Evolutionary conservation across 2,888 invertebrate genomes (phyloP).

Genomic region (Microplitis manilae): DNA sequence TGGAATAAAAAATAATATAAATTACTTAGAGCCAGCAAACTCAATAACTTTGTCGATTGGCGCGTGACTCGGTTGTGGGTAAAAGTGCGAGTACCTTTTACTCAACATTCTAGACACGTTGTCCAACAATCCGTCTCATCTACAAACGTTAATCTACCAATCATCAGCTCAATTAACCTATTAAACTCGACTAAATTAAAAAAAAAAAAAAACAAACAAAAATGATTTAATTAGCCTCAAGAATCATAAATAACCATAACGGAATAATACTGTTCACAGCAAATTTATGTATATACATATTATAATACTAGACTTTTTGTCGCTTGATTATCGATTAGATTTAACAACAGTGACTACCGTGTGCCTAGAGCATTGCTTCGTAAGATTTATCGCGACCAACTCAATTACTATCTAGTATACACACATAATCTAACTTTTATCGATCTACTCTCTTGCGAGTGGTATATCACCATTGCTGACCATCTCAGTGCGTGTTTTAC

Average conservation of each 20-base stretch:
- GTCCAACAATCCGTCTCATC: slow-evolving; percentile 14
- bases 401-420: not conserved
- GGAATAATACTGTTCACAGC: slow-evolving; percentile 21
- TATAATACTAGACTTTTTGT: slow-evolving; percentile 31
- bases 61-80: slow-evolving; percentile 39
- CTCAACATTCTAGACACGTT: slow-evolving; percentile 33
- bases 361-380: slow-evolving; percentile 21
- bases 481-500: slow-evolving; percentile 48
- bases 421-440: slow-evolving; percentile 2
- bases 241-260: not conserved
- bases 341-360: slow-evolving; percentile 38
- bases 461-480: slow-evolving; percentile 41
- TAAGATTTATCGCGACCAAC: slow-evolving; percentile 39
- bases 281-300: slow-evolving; percentile 12
- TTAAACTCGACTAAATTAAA: not conserved
- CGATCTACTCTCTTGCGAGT: not conserved
- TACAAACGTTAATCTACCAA: not conserved
- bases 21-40: not conserved
- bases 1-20: not conserved
- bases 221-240: too few relatives aligned
- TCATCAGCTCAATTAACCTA: not conserved
- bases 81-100: slow-evolving; percentile 47
- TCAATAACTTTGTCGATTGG: slow-evolving; percentile 13
- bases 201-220: too few relatives aligned
- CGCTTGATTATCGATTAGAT: slow-evolving; percentile 44